phyloP scores from a whole-genome alignment of 1,140 invertebrate genomes.

The Zaprionus tsacasi region DNA sequence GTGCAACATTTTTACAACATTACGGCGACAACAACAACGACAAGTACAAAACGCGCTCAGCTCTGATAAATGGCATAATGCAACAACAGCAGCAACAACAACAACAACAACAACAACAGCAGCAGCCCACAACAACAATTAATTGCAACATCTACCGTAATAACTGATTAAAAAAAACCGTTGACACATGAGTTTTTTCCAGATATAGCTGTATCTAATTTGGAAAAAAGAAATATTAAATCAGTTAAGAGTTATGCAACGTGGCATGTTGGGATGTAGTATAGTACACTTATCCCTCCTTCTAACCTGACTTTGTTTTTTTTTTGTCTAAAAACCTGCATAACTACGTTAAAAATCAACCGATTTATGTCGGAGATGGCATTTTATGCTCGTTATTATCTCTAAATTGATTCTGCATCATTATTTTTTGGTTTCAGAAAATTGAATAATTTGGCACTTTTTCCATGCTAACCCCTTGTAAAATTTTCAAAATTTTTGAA shows the following conservation, averaged over 20 bases:
- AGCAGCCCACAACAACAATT: slow-evolving; percentile 30
- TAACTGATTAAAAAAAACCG: slow-evolving; percentile 69
- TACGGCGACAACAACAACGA: slow-evolving; percentile 47
- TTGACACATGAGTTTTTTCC: slow-evolving; percentile 43
- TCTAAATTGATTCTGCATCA: neutral
- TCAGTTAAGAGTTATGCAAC: neutral
- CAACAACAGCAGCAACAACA: slow-evolving; percentile 22
- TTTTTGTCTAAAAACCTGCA: neutral
- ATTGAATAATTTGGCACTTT: neutral
- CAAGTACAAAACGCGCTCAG: slow-evolving; percentile 11
- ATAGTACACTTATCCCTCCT: neutral
- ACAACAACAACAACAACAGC: slow-evolving; percentile 23
- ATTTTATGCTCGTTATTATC: neutral
- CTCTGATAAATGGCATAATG: slow-evolving; percentile 36
- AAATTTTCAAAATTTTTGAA: neutral
- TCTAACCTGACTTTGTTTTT: neutral
- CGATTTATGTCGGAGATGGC: neutral
- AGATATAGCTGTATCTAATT: neutral
- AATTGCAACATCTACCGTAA: slow-evolving; percentile 61
- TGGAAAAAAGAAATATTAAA: neutral
- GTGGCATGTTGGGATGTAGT: neutral
- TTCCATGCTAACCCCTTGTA: neutral
- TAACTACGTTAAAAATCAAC: neutral
- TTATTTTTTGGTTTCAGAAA: neutral
- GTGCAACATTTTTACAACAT: slow-evolving; percentile 69